Conservation (phyloP, 1,140 invertebrate species). For the Chymomyza costata region DNA sequence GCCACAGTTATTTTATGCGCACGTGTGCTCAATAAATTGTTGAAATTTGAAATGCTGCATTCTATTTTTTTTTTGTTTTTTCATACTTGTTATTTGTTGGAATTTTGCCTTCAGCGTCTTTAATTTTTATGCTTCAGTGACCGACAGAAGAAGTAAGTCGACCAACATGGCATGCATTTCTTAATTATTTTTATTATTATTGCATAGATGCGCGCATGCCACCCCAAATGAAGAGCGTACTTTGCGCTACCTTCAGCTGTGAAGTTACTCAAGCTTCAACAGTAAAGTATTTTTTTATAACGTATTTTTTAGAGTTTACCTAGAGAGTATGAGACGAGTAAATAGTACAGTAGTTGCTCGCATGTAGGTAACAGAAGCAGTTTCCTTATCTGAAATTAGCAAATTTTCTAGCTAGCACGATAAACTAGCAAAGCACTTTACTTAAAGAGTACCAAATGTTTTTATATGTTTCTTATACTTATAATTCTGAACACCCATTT, state of each 20-base stretch:
- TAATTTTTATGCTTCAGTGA: slow-evolving; percentile 57
- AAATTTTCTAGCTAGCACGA: too few relatives aligned
- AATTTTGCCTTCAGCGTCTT: slow-evolving; percentile 2
- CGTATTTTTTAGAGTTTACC: slow-evolving; percentile 64
- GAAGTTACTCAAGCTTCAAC: slow-evolving; percentile 55
- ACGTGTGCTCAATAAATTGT: slow-evolving; percentile 54
- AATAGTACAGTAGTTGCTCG: too few relatives aligned
- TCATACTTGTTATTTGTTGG: slow-evolving; percentile 15
- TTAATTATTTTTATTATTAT: slow-evolving; percentile 58
- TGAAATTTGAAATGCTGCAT: slow-evolving; percentile 46
- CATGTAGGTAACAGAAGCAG: too few relatives aligned
- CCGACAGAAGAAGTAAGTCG: slow-evolving; percentile 30
- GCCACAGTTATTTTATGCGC: slow-evolving; percentile 20
- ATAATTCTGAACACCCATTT: too few relatives aligned
- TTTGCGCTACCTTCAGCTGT: slow-evolving; percentile 9
- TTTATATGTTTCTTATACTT: too few relatives aligned
- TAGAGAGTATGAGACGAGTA: too few relatives aligned
- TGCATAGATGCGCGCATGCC: slow-evolving; percentile 23
- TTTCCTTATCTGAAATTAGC: too few relatives aligned
- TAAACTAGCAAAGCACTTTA: too few relatives aligned
- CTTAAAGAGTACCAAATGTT: too few relatives aligned
- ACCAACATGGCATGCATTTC: slow-evolving; percentile 57
- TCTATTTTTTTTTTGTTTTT: slow-evolving; percentile 5
- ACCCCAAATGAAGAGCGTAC: background rate
- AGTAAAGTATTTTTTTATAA: slow-evolving; percentile 56